Percentiles rank a stretch among this genome's conserved stretches.
Conservation (phyloP, 2,888 invertebrate genomes). For the Ischnus inquisitorius region DNA sequence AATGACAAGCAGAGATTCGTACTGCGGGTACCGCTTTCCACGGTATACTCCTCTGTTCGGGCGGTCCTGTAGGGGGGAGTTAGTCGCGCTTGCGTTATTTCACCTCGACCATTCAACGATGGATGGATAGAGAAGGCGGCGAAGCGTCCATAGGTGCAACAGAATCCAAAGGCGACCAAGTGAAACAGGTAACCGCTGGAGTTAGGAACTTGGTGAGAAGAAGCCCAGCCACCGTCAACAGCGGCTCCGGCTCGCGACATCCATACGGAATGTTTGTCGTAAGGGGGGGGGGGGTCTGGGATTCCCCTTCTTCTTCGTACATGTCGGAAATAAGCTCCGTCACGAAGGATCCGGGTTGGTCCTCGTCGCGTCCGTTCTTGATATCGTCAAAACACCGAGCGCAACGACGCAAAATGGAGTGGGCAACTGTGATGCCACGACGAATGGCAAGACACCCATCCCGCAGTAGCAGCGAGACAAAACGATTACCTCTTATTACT, state of each 20-base stretch:
- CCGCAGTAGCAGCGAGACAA: slow-evolving; percentile 7
- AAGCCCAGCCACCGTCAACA: slow-evolving; percentile 22
- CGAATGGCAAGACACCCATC: slow-evolving; percentile 26
- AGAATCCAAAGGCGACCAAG: slow-evolving; percentile 40
- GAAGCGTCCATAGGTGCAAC: slow-evolving; percentile 39
- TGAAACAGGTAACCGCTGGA: slow-evolving; percentile 51
- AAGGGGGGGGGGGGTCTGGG: slow-evolving; percentile 5
- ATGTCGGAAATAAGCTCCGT: slow-evolving; percentile 27
- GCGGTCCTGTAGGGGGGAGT: neutral
- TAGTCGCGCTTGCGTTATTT: slow-evolving; percentile 29
- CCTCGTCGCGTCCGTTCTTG: slow-evolving; percentile 36
- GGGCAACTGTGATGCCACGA: slow-evolving; percentile 27
- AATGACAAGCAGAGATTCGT: slow-evolving; percentile 79
- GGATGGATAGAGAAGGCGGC: slow-evolving; percentile 38
- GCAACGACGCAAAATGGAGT: slow-evolving; percentile 18
- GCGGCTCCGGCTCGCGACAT: slow-evolving; percentile 20
- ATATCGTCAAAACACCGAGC: slow-evolving; percentile 34
- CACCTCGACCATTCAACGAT: slow-evolving; percentile 25
- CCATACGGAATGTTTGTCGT: slow-evolving; percentile 24
- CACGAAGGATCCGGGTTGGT: neutral
- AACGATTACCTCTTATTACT: slow-evolving; percentile 22
- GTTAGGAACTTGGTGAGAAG: slow-evolving; percentile 33
- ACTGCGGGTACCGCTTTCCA: slow-evolving; percentile 21
- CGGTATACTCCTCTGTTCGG: slow-evolving; percentile 9
- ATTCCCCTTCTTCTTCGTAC: slow-evolving; percentile 17